Evolutionary conservation across 2,888 invertebrate species (phyloP), one percentile per base, ranked within the genome.

Genomic region (Brachynemurus nebulosus): DNA sequence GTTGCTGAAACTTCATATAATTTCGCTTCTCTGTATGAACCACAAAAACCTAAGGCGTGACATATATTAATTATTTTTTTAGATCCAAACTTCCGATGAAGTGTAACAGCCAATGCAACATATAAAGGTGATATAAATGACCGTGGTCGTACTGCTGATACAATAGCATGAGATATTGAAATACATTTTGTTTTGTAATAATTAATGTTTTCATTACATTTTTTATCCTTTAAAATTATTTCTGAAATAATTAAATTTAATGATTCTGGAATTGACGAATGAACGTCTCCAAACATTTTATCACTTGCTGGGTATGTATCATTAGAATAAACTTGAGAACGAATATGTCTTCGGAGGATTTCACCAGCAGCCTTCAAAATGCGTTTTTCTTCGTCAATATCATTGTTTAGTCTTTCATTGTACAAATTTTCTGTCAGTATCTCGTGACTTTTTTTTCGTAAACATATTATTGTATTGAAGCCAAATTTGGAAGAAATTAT

Each of bases 171-270:
- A 40, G n/a, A 14, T 41, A 40, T 42, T 40, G 40, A 27, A n/a
- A 2, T 4, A 5, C 2, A 27, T 27, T 27, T 27, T 2, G 9
- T 46, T 44, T 19, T 7, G 35, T 20, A 41, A 33, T 9, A 4
- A 30, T 2, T 30, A 30, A 18, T 27, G 4, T 30, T 40, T 30
- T 40, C 27, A 4, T 27, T 2, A 5, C 12, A 33, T 44, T 40
- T 46, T 16, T 48, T 44, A 40, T 48, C 44, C 21, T 34, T 44
- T 16, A 44, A 21, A 27, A 46, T 48, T 27, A 48, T 39, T 46
- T 45, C 27, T 9, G 30, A 33, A 14, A 47, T n/a, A 7, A 47
- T 25, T 37, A 36, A 42, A 8, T 12, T 33, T 36, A 45, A 40
- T 18, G 44, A 21, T 20, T 37, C 12, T 7, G 45, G 47, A 35